Percentiles rank a stretch among this genome's conserved stretches.
Conservation (phyloP, 2,888 invertebrate genomes). For the Eilema caniola region DNA sequence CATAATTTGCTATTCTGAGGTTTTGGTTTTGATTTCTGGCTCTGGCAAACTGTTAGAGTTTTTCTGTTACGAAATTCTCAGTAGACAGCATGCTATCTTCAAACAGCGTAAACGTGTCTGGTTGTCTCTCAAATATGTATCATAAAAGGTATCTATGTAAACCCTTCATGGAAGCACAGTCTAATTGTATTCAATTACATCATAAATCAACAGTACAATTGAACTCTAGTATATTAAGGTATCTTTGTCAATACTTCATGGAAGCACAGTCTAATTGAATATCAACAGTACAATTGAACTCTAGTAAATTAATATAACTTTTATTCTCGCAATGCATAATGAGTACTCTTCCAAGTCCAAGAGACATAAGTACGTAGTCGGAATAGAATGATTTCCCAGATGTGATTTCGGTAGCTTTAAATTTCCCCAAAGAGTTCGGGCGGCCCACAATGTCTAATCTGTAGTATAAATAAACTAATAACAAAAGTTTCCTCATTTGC, state of each 20-base stretch:
- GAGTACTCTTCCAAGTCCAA: conserved; percentile 19
- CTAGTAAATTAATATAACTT: not conserved
- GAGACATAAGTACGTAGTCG: conserved; percentile 14
- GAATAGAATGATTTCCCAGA: conserved; percentile 61
- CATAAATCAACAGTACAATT: not conserved
- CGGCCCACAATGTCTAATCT: conserved; percentile 59
- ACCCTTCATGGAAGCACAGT: no score
- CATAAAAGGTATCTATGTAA: no score
- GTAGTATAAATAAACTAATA: conserved; percentile 62
- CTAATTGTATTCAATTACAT: no score
- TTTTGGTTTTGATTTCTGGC: not conserved
- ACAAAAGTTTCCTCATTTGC: conserved; percentile 67
- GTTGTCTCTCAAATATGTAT: no score
- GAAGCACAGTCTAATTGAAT: no score
- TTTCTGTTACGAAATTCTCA: not conserved
- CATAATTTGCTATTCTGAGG: not conserved
- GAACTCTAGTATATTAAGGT: not conserved
- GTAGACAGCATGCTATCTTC: not conserved
- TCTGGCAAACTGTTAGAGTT: not conserved
- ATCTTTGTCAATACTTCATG: no score
- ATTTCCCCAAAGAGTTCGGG: conserved; percentile 64
- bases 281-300: no score
- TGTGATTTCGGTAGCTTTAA: conserved; percentile 65
- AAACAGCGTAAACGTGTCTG: no score
- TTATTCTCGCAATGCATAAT: not conserved